Conservation (phyloP, 2,797 vertebrate genomes). For the Karalla daura region DNA sequence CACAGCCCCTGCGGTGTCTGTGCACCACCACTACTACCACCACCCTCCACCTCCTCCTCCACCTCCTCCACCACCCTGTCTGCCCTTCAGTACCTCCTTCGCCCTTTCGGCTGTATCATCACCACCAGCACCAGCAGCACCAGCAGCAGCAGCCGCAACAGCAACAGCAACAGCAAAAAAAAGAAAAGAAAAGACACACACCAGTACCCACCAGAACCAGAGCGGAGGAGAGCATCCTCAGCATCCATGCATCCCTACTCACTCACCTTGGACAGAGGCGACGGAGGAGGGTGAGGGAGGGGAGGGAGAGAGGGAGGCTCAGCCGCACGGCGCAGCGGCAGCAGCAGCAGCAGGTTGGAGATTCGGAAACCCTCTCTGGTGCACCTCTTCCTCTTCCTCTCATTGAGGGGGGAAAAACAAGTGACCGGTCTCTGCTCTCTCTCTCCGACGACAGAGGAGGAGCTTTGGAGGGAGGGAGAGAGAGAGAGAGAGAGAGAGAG, state of each 20-base stretch:
- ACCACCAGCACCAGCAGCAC: too few species aligned
- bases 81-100: conserved; percentile 73
- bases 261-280: conserved; percentile 75
- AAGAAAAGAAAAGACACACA: too few species aligned
- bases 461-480: conserved; percentile 59
- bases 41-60: conserved; percentile 17
- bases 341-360: conserved; percentile 65
- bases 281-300: too few species aligned
- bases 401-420: conserved; percentile 74
- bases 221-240: too few species aligned
- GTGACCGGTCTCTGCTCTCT: conserved; percentile 69
- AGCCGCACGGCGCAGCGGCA: conserved; percentile 60
- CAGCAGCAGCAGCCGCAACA: too few species aligned
- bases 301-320: too few species aligned
- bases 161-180: too few species aligned
- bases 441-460: conserved; percentile 80
- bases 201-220: too few species aligned
- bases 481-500: conserved; percentile 23
- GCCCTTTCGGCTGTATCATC: conserved; percentile 55
- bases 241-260: too few species aligned
- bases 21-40: conserved; percentile 40
- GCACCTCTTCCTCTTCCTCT: conserved; percentile 80
- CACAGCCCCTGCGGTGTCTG: conserved; percentile 10
- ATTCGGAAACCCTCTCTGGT: conserved; percentile 75
- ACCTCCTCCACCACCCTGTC: conserved; percentile 43